Base-by-base conservation (phyloP, 2,888 invertebrate genomes). In the Caenorhabditis angaria region DNA sequence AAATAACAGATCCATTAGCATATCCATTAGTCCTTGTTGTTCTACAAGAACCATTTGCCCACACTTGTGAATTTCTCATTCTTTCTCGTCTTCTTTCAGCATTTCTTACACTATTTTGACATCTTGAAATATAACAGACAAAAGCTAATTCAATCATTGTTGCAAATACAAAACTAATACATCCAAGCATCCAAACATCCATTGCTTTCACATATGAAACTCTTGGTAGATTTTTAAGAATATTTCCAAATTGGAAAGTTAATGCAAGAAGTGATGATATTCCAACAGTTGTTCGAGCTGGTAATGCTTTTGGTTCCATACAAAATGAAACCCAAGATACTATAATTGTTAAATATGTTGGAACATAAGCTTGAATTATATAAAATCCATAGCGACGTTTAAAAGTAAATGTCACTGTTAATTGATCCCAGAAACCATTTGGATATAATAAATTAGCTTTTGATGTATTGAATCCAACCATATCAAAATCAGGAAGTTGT, bases 101-200 rank as follows among this genome's bases (percentile, higher is more conserved):
- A 64, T 70, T 78, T 66, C 78, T 60, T 24, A 73, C 74, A 54
- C 76, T 77, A 27, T 81, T 75, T 72, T 85, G 82, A 69, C 83
- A 86, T 56, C 86, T 76, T n/a, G 81, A 81, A 54, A 87, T 83
- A 76, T 85, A 87, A 64, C 87, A 87, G 51, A 87, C 87, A 67
- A 87, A 77, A n/a, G 87, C 87, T 60, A 87, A 70, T 66, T 87
- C 87, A 51, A 87, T 83, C 86, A 87, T 87, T 20, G 87, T 87
- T 55, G 82, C 83, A 75, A 87, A 87, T 22, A 87, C 87, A 70
- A 87, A 87, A 6, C 82, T 82, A 29, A 87, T 87, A 67, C 87
- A 87, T 22, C 80, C 84, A 14, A 84, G 75, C 84, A 87, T 86
- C 87, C 87, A 87, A 6, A 87, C 87, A 62, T 87, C 87, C 84